Evolutionary conservation across 2,888 invertebrate genomes (phyloP), one percentile per base, ranked within the genome.

Genomic region (Dorcus hopei): DNA sequence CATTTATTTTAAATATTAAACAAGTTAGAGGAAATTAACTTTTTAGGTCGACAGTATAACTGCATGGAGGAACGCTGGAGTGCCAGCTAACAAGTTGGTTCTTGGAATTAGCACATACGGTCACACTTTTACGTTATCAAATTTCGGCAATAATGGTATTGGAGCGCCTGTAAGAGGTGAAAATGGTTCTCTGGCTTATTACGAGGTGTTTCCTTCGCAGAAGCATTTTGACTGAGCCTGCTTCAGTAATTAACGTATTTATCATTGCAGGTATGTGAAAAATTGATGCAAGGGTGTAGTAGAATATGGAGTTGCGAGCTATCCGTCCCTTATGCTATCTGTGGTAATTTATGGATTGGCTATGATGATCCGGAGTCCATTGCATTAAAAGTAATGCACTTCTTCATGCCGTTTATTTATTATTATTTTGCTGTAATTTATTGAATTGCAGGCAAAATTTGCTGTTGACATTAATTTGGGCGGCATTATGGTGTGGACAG

Each of bases 401-500:
- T n/a, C n/a, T n/a, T n/a, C n/a, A n/a, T n/a, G n/a, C n/a, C n/a
- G 23, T 23, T 23, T 23, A 23, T 23, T 23, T 23, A 23, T 4
- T 23, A n/a, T n/a, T n/a, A n/a, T n/a, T n/a, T n/a, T n/a, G n/a
- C n/a, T 23, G 23, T 23, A 2, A 4, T 23, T 79, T 4, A 23
- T 23, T 23, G 2, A 23, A 23, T 4, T 23, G 23, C 23, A 23
- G 23, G 23, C 23, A 23, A 23, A 23, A 3, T 23, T 75, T 63
- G 75, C 80, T 38, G 71, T 80, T 72, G 63, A 77, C 52, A 58
- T 74, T 56, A 65, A 80, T 56, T 71, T 86, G 53, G 81, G 81
- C 53, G 91, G 90, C 23, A 80, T 83, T 0, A 91, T 92, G 91
- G 70, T 89, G 0, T 93, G 92, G 92, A 88, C 89, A 45, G 80